Evolutionary conservation across 1,140 invertebrate species (phyloP), one percentile per base, ranked within the genome.

Genomic region (Drosophila pseudoobscura): DNA sequence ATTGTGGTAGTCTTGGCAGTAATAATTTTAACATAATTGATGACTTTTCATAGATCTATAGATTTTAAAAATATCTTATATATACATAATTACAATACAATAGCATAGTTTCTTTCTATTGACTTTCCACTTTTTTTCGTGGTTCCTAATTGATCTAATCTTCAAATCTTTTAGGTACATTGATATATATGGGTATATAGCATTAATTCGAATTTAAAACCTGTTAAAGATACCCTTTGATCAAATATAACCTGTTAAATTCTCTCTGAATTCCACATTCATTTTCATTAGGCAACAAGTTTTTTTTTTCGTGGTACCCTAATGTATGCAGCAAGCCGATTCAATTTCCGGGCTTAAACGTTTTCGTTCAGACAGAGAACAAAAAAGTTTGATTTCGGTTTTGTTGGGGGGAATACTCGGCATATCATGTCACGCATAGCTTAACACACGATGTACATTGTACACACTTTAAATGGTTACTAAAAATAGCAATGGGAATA

Each of bases 321-420:
- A 11, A 15, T 46, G 41, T 62, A 75, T 78, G 44, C 80, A 79
- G 70, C 77, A 64, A 63, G 59, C 50, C 60, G 63, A 63, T 78
- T 75, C 74, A 69, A 87, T 87, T 88, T 87, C 82, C 83, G 83
- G 83, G 76, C 68, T 69, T 52, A 69, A 80, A 50, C 58, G 49
- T 54, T 65, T 73, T 54, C 11, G 11, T 13, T 39, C 35, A 39
- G 3, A 39, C 11, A 13, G 35, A 13, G 58, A 77, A 66, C 51
- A 15, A 11, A 51, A 53, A 63, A 26, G 39, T 58, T 75, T 46
- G 54, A 51, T 50, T 49, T 41, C 54, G 17, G 56, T 26, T 51
- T 72, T 63, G 39, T 63, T 26, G 22, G 39, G 51, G 29, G 8
- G 29, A 31, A 26, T 31, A 31, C 7, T 31, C 29, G 29, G 2